phyloP scores from a whole-genome alignment of 2,797 vertebrate genomes.

The Pelodytes ibericus region DNA sequence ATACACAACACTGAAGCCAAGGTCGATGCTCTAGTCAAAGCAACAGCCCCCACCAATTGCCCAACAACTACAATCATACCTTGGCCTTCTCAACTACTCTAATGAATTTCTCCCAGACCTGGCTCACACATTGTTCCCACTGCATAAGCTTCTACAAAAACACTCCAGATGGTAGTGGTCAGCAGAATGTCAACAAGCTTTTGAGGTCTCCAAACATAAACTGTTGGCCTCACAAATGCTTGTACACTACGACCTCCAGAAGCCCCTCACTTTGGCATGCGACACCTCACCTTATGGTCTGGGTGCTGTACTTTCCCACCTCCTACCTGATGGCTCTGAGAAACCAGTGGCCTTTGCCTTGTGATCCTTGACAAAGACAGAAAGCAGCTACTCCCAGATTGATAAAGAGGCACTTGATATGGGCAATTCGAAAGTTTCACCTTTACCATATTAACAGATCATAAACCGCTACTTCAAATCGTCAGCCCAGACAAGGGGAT shows the following conservation, averaged over 20 bases:
- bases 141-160: neutral
- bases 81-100: neutral
- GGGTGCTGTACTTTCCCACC: too few relatives aligned
- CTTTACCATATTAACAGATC: too few relatives aligned
- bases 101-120: too few relatives aligned
- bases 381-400: too few relatives aligned
- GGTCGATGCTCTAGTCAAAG: constrained; percentile 3
- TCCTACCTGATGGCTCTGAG: too few relatives aligned
- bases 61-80: neutral
- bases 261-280: neutral
- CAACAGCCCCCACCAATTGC: neutral
- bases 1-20: constrained; percentile 2
- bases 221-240: neutral
- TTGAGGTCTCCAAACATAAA: neutral
- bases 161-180: constrained; percentile 8
- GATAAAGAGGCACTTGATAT: too few relatives aligned
- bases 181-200: neutral
- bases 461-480: too few relatives aligned
- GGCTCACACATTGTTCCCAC: neutral
- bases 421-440: too few relatives aligned
- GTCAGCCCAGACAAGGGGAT: too few relatives aligned
- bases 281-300: too few relatives aligned
- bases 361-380: too few relatives aligned
- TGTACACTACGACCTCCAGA: neutral
- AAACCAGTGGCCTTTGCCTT: too few relatives aligned